Base-by-base conservation (phyloP, 2,888 invertebrate genomes). In the Drosophila nr. fundita region DNA sequence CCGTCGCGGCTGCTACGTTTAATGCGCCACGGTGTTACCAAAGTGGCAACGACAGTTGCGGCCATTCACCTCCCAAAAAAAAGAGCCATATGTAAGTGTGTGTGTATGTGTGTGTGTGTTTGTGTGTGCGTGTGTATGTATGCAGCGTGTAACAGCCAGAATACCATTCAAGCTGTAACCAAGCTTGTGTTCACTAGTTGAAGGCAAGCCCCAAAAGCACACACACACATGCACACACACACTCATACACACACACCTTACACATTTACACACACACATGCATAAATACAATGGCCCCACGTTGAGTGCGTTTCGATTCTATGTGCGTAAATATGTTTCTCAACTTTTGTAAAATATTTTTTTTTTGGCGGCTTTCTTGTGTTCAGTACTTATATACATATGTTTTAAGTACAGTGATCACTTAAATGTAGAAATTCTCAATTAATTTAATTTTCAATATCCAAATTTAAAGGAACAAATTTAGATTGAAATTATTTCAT, bases 1-100 rank as follows among this genome's bases (percentile, higher is more conserved):
- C 78, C 68, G 68, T 67, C 57, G 69, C 75, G 68, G 83, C 81
- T 82, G 87, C 84, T 88, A 83, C 85, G 76, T 84, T 87, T 87
- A 87, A 89, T 85, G 87, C 85, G 85, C 87, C 87, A 85, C 82
- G 87, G 86, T 87, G 79, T 77, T 85, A 85, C 85, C 85, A 86
- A 84, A 86, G 85, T 87, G 85, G 89, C 90, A 87, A 76, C 90
- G 87, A 87, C 88, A 91, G 90, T 88, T 73, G 76, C 89, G 92
- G 91, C 82, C 91, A 91, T 91, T 91, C 91, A 92, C 91, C 92
- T 91, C 78, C 84, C 89, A 82, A 90, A 91, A 89, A 45, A 24
- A 24, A 13, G 4, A 42, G 65, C 73, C 68, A 84, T 77, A 83
- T 76, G 74, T 71, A 71, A 70, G 68, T 61, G 27, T 50, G 50